Conservation (phyloP, 2,113 vertebrate genomes). For the Alectura lathami region DNA sequence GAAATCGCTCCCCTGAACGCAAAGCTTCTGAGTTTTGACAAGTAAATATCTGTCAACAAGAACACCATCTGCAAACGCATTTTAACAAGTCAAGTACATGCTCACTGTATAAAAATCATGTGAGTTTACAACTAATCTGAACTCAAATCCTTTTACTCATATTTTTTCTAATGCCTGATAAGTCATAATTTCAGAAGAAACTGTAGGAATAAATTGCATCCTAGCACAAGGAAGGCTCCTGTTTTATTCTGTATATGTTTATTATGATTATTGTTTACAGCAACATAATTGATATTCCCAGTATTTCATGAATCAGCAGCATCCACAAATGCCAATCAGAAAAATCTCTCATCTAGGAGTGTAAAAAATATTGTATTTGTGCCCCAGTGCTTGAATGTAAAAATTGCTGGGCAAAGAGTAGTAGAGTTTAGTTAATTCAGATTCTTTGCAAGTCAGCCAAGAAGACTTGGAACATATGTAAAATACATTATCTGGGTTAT, state of each 20-base stretch:
- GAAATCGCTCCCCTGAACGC: conserved; percentile 53
- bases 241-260: background rate
- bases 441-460: background rate
- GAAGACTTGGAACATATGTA: background rate
- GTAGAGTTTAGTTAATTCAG: background rate
- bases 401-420: background rate
- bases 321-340: background rate
- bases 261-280: background rate
- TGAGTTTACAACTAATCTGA: background rate
- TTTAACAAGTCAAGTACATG: background rate
- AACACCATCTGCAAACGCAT: background rate
- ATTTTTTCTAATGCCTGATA: background rate
- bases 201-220: background rate
- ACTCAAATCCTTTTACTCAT: background rate
- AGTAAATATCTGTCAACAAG: conserved; percentile 49
- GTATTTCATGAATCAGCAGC: background rate
- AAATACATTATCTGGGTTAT: background rate
- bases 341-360: background rate
- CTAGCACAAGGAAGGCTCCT: background rate
- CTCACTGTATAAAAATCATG: background rate
- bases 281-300: background rate
- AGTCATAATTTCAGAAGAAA: background rate
- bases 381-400: background rate
- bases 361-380: background rate
- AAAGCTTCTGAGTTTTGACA: conserved; percentile 14